Percentiles rank a stretch among this genome's conserved stretches.
phyloP scores from a whole-genome alignment of 2,797 vertebrate species.

The Liasis olivaceus region DNA sequence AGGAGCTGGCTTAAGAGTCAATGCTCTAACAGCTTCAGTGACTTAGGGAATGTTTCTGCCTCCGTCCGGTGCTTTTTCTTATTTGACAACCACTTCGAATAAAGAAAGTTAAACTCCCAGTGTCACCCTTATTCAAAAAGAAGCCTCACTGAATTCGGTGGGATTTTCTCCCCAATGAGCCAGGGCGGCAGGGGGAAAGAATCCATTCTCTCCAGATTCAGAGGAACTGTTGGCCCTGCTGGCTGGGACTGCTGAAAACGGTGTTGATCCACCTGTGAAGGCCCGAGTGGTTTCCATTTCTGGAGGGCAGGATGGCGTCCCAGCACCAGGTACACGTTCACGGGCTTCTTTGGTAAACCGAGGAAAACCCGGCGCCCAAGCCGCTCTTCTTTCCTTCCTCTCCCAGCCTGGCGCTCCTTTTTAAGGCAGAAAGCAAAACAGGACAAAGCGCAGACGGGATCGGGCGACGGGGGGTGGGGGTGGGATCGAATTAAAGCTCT shows the following conservation, averaged over 20 bases:
- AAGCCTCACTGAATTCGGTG: neutral
- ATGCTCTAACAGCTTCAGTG: neutral
- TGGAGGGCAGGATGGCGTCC: neutral
- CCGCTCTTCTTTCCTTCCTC: constrained; percentile 55
- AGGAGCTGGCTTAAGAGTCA: neutral
- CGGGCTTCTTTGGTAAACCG: constrained; percentile 57
- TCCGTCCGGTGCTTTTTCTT: neutral
- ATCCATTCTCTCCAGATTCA: neutral
- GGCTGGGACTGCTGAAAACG: neutral
- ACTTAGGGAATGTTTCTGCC: neutral
- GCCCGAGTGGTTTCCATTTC: neutral
- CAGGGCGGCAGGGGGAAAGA: neutral
- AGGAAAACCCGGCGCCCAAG: constrained; percentile 71
- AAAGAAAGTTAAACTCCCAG: neutral
- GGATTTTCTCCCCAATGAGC: neutral
- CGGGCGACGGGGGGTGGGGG: neutral
- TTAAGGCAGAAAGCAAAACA: constrained; percentile 68
- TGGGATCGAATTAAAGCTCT: neutral
- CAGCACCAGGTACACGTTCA: neutral
- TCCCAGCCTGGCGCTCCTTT: constrained; percentile 61
- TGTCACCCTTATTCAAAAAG: neutral
- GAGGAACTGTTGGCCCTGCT: neutral
- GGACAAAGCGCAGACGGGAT: constrained; percentile 42
- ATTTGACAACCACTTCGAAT: neutral
- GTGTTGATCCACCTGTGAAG: neutral